These are phyloP conservation scores for Epinephelus awoara DNA, from an alignment of 2,797 vertebrate species.

Conservation along the genomic window DNA sequence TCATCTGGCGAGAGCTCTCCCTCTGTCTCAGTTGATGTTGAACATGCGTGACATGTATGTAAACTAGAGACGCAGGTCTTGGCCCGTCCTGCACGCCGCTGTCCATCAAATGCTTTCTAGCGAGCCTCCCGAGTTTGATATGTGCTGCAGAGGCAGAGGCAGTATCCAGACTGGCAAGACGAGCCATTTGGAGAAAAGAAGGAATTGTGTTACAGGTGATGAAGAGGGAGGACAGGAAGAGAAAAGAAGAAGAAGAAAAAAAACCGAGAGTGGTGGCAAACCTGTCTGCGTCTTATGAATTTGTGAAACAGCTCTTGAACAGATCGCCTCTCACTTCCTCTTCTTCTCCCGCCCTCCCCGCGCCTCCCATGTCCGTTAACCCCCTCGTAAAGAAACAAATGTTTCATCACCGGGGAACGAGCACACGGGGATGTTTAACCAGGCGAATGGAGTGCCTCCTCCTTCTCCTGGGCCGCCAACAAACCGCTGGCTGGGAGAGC, in stretches of 20 bases:
- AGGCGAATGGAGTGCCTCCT: slow-evolving; percentile 78
- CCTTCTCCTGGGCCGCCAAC: slow-evolving; percentile 72
- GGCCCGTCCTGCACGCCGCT: slow-evolving; percentile 10
- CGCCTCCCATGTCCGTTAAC: slow-evolving; percentile 57
- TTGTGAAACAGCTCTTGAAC: slow-evolving; percentile 43
- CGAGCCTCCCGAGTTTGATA: slow-evolving; percentile 34
- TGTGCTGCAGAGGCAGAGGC: slow-evolving; percentile 34
- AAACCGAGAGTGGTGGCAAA: slow-evolving; percentile 8
- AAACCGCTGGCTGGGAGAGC: slow-evolving; percentile 76
- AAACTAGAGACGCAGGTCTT: slow-evolving; percentile 40
- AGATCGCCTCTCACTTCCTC: slow-evolving; percentile 30
- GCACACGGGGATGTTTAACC: slow-evolving; percentile 78
- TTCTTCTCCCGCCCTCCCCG: slow-evolving; percentile 1
- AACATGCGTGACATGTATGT: slow-evolving; percentile 32
- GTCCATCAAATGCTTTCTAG: slow-evolving; percentile 31
- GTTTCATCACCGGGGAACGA: slow-evolving; percentile 74
- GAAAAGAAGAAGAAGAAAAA: not conserved
- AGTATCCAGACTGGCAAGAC: slow-evolving; percentile 20
- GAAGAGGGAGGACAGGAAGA: slow-evolving; percentile 17
- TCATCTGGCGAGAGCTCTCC: slow-evolving; percentile 9
- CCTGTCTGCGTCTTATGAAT: slow-evolving; percentile 35
- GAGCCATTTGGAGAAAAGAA: slow-evolving; percentile 20
- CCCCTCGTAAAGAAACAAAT: slow-evolving; percentile 69
- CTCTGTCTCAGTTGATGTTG: slow-evolving; percentile 24
- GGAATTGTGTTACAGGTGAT: slow-evolving; percentile 63